Conservation (phyloP, 1,140 invertebrate genomes). For the Orchesella cincta region DNA sequence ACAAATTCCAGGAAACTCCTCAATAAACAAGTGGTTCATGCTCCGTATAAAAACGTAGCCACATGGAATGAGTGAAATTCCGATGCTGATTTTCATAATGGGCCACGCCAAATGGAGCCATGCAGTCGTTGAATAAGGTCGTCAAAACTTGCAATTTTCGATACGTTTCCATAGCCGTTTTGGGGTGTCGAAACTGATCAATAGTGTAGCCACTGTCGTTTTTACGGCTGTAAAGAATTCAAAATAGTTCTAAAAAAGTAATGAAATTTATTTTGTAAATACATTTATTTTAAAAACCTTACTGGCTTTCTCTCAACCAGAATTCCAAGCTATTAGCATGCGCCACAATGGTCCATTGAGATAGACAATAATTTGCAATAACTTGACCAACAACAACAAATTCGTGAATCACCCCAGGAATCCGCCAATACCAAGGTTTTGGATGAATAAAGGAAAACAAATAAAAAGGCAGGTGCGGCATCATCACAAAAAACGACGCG, state of each 20-base stretch:
- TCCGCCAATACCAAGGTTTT: not conserved
- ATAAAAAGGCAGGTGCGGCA: not conserved
- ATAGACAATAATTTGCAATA: not conserved
- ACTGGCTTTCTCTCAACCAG: constrained; percentile 35
- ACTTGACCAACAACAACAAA: constrained; percentile 33
- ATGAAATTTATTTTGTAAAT: too few relatives aligned
- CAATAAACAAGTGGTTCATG: constrained; percentile 28
- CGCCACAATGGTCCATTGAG: constrained; percentile 28
- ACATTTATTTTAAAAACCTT: too few relatives aligned
- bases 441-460: not conserved
- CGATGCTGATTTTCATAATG: constrained; percentile 21
- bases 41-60: constrained; percentile 26
- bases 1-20: constrained; percentile 34
- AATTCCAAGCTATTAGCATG: constrained; percentile 30
- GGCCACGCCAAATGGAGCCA: constrained; percentile 32
- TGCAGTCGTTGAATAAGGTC: constrained; percentile 31
- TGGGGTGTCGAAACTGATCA: not conserved
- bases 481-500: not conserved
- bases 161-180: not conserved
- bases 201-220: constrained; percentile 24
- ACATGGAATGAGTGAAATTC: constrained; percentile 2
- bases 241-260: not conserved
- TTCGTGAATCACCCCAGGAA: too few relatives aligned
- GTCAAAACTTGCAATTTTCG: constrained; percentile 10
- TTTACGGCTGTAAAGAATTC: not conserved